phyloP scores from a whole-genome alignment of 1,140 invertebrate species.

The Limonius californicus region DNA sequence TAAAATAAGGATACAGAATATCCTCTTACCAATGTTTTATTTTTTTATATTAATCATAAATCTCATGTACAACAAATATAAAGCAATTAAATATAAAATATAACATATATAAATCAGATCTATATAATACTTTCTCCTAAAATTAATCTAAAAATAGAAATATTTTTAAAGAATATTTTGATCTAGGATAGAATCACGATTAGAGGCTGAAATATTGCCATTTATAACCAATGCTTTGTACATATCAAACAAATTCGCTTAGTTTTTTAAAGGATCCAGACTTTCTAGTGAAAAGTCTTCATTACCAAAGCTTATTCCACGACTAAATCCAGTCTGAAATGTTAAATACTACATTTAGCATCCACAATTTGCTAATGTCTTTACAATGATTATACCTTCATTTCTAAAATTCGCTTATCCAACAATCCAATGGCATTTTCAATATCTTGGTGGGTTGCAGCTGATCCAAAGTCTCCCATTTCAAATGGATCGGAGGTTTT shows the following conservation, averaged over 20 bases:
- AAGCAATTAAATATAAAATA: conserved; percentile 17
- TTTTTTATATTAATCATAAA: conserved; percentile 1
- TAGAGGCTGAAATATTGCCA: not conserved
- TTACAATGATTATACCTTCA: conserved; percentile 62
- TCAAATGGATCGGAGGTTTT: conserved; percentile 66
- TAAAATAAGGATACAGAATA: too few relatives aligned
- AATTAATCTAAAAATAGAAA: conserved; percentile 4
- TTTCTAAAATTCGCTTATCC: conserved; percentile 75
- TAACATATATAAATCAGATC: conserved; percentile 8
- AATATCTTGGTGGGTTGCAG: conserved; percentile 54
- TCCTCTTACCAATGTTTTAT: not conserved
- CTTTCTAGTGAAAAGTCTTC: conserved; percentile 85
- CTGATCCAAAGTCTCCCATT: conserved; percentile 69
- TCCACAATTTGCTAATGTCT: too few relatives aligned
- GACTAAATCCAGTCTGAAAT: conserved; percentile 73
- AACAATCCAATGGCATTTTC: conserved; percentile 70
- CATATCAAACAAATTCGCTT: conserved; percentile 3
- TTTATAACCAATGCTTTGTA: not conserved
- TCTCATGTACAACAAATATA: conserved; percentile 14
- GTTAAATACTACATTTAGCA: conserved; percentile 10
- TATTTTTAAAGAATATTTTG: conserved; percentile 7
- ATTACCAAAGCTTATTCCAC: conserved; percentile 70
- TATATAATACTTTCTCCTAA: conserved; percentile 5
- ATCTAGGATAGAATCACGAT: conserved; percentile 15
- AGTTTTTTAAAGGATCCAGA: conserved; percentile 68